Evolutionary conservation across 1,140 invertebrate genomes (phyloP).

Genomic region (Littorina saxatilis): DNA sequence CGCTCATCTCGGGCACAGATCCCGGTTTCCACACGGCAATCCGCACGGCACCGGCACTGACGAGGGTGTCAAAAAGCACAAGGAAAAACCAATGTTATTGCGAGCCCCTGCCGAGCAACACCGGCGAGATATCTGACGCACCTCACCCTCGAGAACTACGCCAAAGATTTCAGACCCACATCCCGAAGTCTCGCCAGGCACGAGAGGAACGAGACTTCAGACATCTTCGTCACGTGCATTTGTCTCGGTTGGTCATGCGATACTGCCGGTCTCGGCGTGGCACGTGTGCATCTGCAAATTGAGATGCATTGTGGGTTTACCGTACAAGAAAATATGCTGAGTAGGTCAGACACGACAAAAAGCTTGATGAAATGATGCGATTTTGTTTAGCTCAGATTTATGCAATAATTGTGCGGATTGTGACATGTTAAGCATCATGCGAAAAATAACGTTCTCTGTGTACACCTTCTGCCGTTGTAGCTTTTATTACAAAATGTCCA

Average conservation of each 20-base stretch:
- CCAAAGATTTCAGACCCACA: not conserved
- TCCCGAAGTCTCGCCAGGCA: not conserved
- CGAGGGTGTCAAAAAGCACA: not conserved
- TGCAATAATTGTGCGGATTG: not conserved
- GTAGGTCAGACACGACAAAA: not conserved
- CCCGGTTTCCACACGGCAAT: no score
- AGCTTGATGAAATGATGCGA: not conserved
- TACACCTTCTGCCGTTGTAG: no score
- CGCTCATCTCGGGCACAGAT: no score
- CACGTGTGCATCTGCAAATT: not conserved
- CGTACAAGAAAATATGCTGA: no score
- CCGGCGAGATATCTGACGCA: not conserved
- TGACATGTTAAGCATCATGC: not conserved
- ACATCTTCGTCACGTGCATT: not conserved
- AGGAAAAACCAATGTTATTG: conserved; percentile 4
- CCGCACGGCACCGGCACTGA: no score
- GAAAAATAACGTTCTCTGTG: not conserved
- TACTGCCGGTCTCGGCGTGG: not conserved
- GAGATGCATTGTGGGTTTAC: no score
- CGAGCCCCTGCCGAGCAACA: not conserved
- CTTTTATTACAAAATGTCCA: no score
- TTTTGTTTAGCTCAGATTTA: not conserved
- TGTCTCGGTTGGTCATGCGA: not conserved
- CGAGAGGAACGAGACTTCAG: not conserved
- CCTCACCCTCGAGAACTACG: not conserved